These are phyloP conservation scores for Erynnis tages DNA, from an alignment of 2,888 invertebrate genomes.

Conservation along the genomic window DNA sequence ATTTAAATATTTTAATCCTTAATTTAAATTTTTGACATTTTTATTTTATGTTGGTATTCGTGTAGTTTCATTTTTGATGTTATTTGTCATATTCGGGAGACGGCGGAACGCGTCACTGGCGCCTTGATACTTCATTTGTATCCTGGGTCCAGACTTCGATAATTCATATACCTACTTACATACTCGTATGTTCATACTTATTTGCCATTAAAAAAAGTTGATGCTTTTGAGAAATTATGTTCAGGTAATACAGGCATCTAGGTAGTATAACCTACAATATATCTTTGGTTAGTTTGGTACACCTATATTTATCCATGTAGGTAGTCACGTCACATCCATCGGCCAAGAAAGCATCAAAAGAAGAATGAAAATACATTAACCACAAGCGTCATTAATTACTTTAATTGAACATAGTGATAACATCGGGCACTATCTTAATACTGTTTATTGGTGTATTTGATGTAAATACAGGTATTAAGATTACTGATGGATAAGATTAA, in stretches of 20 bases:
- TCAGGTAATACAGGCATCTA: too few relatives aligned
- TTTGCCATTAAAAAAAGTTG: neutral
- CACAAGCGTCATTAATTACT: neutral
- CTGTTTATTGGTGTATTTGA: slow-evolving; percentile 2
- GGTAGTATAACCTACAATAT: too few relatives aligned
- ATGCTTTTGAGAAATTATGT: too few relatives aligned
- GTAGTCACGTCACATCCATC: too few relatives aligned
- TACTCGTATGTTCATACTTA: slow-evolving; percentile 1
- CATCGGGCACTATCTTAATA: neutral
- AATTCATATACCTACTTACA: slow-evolving; percentile 4
- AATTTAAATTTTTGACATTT: slow-evolving; percentile 82
- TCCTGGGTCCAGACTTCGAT: slow-evolving; percentile 7
- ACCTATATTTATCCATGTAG: too few relatives aligned
- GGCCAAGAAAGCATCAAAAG: too few relatives aligned
- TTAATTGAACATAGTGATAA: too few relatives aligned
- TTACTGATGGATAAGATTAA: neutral
- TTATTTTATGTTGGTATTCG: slow-evolving; percentile 81
- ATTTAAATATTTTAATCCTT: slow-evolving; percentile 82
- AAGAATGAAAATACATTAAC: too few relatives aligned
- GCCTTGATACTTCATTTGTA: slow-evolving; percentile 56
- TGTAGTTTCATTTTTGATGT: slow-evolving; percentile 80
- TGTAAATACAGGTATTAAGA: neutral
- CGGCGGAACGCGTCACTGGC: slow-evolving; percentile 64
- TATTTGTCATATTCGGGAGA: slow-evolving; percentile 79
- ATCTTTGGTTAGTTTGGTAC: too few relatives aligned